phyloP scores from a whole-genome alignment of 2,888 invertebrate species.

The Drosophila nr. medialis region DNA sequence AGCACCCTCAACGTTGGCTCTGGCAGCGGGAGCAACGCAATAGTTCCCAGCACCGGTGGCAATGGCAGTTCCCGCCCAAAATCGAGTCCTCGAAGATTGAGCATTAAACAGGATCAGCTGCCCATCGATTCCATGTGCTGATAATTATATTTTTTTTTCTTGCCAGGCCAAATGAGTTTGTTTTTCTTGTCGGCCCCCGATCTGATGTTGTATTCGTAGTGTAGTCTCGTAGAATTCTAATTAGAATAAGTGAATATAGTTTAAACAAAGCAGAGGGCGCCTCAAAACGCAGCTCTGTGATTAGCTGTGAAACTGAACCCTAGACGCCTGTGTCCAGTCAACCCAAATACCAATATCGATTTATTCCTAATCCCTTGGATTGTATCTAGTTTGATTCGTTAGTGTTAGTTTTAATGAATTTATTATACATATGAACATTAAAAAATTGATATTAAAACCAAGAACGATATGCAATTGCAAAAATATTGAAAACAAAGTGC shows the following conservation, averaged over 20 bases:
- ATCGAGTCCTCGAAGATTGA: conserved; percentile 82
- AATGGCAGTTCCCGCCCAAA: conserved; percentile 57
- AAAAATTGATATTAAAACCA: conserved; percentile 70
- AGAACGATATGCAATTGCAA: conserved; percentile 41
- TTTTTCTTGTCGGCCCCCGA: conserved; percentile 9
- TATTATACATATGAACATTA: conserved; percentile 64
- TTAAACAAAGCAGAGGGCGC: conserved; percentile 34
- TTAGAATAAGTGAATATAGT: conserved; percentile 33
- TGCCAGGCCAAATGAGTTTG: conserved; percentile 2
- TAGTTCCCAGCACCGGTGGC: conserved; percentile 26
- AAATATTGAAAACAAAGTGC: conserved; percentile 64
- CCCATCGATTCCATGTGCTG: conserved; percentile 85
- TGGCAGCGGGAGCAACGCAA: conserved; percentile 41
- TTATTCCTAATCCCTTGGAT: conserved; percentile 29
- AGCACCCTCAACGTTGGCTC: conserved; percentile 48
- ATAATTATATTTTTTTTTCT: conserved; percentile 43
- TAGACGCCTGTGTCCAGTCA: neutral
- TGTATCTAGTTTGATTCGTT: conserved; percentile 50
- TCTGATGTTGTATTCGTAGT: conserved; percentile 55
- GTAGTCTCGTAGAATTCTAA: conserved; percentile 52
- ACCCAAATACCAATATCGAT: conserved; percentile 8
- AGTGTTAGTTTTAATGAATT: conserved; percentile 75
- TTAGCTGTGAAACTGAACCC: conserved; percentile 48
- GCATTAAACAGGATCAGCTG: conserved; percentile 84
- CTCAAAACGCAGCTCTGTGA: conserved; percentile 46